A percentile compares a stretch with the other conserved stretches of the same genome.
Evolutionary conservation across 2,797 vertebrate genomes (phyloP).

Genomic region (Microchirus variegatus): DNA sequence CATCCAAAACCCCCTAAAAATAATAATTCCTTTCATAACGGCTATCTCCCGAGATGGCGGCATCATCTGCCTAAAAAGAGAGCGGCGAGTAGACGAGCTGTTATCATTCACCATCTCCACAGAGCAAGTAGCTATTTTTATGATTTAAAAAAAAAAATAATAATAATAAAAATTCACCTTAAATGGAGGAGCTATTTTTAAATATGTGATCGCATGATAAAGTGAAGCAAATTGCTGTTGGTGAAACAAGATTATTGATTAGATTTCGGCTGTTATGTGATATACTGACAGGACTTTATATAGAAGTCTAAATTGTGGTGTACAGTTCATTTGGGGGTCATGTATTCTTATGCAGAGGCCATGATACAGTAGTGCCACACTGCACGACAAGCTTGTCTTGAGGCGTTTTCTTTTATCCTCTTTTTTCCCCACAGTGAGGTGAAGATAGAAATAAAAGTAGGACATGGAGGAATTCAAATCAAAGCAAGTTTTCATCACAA

Average conservation of each 20-base stretch:
- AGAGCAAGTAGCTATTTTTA: slow-evolving; percentile 35
- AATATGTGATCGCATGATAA: slow-evolving; percentile 10
- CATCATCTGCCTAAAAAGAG: slow-evolving; percentile 46
- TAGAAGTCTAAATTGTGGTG: slow-evolving; percentile 7
- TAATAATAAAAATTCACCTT: no score
- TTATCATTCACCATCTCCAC: slow-evolving; percentile 21
- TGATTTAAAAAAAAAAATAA: slow-evolving; percentile 45
- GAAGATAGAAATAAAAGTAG: slow-evolving; percentile 16
- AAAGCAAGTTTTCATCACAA: slow-evolving; percentile 41
- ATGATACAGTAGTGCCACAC: background rate
- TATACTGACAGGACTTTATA: background rate
- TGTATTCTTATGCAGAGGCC: background rate
- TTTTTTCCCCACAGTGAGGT: slow-evolving; percentile 13
- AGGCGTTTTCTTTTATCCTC: slow-evolving; percentile 1
- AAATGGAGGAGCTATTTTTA: slow-evolving; percentile 44
- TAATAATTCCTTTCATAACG: slow-evolving; percentile 13
- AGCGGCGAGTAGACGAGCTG: slow-evolving; percentile 14
- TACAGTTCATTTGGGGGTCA: slow-evolving; percentile 17
- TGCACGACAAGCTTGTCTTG: slow-evolving; percentile 11
- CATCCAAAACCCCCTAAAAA: slow-evolving; percentile 9
- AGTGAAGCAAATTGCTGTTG: slow-evolving; percentile 27
- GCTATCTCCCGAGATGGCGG: slow-evolving; percentile 1
- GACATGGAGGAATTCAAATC: slow-evolving; percentile 18
- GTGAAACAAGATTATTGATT: slow-evolving; percentile 48
- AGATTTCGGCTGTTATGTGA: background rate